Percentiles rank a stretch among this genome's conserved stretches.
phyloP scores from a whole-genome alignment of 1,140 invertebrate species.

The Orussus abietinus region DNA sequence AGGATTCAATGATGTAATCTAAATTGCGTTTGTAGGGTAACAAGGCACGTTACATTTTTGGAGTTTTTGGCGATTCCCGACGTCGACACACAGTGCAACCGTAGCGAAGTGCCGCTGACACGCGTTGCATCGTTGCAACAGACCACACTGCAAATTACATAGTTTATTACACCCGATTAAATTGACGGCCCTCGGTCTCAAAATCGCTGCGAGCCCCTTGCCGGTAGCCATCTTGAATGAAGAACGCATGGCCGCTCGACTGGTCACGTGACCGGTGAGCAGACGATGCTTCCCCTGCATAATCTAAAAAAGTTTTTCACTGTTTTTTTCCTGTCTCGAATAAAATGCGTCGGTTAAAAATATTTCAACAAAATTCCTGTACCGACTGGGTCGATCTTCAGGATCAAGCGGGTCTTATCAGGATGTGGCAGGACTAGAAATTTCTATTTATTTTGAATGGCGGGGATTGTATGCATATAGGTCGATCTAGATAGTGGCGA shows the following conservation, averaged over 20 bases:
- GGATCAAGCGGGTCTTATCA: too few relatives aligned
- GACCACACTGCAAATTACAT: constrained; percentile 25
- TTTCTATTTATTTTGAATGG: too few relatives aligned
- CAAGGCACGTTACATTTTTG: constrained; percentile 35
- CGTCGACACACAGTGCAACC: constrained; percentile 25
- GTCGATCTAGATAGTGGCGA: too few relatives aligned
- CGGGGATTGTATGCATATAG: too few relatives aligned
- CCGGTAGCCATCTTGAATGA: constrained; percentile 49
- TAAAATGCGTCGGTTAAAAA: too few relatives aligned
- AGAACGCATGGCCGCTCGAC: constrained; percentile 36
- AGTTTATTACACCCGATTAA: constrained; percentile 38
- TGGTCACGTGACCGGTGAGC: too few relatives aligned
- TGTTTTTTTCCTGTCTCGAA: too few relatives aligned
- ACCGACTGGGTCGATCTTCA: too few relatives aligned
- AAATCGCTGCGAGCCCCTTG: constrained; percentile 42
- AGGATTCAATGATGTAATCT: constrained; percentile 37
- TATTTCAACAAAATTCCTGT: too few relatives aligned
- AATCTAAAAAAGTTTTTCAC: too few relatives aligned
- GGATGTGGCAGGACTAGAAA: too few relatives aligned
- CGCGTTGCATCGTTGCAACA: constrained; percentile 25
- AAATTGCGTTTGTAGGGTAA: constrained; percentile 3
- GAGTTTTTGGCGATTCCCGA: constrained; percentile 23
- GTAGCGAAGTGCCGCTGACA: constrained; percentile 32
- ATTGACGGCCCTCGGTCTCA: constrained; percentile 37
- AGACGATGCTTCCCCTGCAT: too few relatives aligned